Evolutionary conservation across 2,797 vertebrate genomes (phyloP).

Genomic region (Sebastes reedi): DNA sequence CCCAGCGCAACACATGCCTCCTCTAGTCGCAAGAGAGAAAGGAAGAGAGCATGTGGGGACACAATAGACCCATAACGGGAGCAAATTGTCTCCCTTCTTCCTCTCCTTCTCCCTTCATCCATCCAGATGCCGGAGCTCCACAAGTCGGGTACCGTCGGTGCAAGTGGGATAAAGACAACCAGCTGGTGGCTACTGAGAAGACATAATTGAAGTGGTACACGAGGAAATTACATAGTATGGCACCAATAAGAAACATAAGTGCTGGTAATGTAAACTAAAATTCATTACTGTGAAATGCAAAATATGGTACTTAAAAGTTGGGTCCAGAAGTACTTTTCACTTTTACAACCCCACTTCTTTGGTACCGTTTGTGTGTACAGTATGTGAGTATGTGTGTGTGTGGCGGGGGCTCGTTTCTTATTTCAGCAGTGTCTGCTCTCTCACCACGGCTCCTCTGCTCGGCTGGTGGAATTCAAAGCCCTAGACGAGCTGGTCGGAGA

Average conservation of each 20-base stretch:
- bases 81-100: conserved; percentile 32
- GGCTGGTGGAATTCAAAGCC: conserved; percentile 20
- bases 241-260: neutral
- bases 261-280: neutral
- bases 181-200: conserved; percentile 39
- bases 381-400: neutral
- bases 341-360: neutral
- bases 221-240: conserved; percentile 4
- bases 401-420: conserved; percentile 6
- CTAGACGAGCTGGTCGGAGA: conserved; percentile 6
- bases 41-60: conserved; percentile 47
- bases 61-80: conserved; percentile 53
- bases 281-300: neutral
- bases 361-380: neutral
- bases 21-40: conserved; percentile 49
- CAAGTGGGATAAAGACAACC: conserved; percentile 48
- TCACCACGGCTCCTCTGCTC: neutral
- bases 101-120: conserved; percentile 30
- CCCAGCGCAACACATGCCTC: conserved; percentile 56
- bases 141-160: conserved; percentile 25
- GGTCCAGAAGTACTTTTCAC: neutral
- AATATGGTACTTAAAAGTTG: neutral
- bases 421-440: conserved; percentile 25
- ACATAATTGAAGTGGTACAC: neutral
- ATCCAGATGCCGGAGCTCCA: conserved; percentile 45